Conservation (phyloP, 1,140 invertebrate genomes). For the Odontomachus brunneus region DNA sequence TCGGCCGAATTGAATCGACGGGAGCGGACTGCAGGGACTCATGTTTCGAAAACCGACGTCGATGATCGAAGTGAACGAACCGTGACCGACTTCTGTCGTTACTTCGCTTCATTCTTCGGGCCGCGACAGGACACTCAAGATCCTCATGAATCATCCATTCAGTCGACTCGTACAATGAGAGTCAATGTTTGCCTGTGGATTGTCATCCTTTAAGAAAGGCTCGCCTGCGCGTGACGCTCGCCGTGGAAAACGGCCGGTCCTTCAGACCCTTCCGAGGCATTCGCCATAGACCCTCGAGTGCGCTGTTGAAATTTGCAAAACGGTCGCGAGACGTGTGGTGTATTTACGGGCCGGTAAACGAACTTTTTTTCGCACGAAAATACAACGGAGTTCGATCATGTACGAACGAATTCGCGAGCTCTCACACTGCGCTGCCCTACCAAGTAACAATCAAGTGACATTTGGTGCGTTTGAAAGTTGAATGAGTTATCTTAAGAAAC, state of each 20-base stretch:
- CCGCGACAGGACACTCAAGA: constrained; percentile 58
- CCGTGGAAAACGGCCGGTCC: constrained; percentile 75
- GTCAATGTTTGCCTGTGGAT: constrained; percentile 76
- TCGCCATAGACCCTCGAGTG: constrained; percentile 58
- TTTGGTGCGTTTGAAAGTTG: constrained; percentile 11
- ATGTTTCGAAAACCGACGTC: constrained; percentile 28
- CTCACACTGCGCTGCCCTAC: too few species aligned
- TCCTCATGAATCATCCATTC: constrained; percentile 80
- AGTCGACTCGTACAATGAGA: constrained; percentile 75
- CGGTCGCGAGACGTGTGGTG: not conserved
- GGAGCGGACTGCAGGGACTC: not conserved
- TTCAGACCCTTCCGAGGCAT: constrained; percentile 26
- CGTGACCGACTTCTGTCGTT: constrained; percentile 60
- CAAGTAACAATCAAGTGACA: constrained; percentile 36
- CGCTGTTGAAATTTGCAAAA: constrained; percentile 58
- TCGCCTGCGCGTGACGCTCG: constrained; percentile 63
- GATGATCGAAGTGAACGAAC: constrained; percentile 53
- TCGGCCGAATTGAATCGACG: constrained; percentile 4
- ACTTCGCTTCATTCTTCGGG: constrained; percentile 40
- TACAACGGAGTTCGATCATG: constrained; percentile 32
- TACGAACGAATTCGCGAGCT: constrained; percentile 28
- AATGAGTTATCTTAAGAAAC: constrained; percentile 39
- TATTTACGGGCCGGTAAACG: constrained; percentile 45
- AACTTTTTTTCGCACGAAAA: constrained; percentile 13
- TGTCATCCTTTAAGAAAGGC: constrained; percentile 73